A percentile compares a stretch with the other conserved stretches of the same genome.
Conservation (phyloP, 2,113 vertebrate species). For the Pipa parva region DNA sequence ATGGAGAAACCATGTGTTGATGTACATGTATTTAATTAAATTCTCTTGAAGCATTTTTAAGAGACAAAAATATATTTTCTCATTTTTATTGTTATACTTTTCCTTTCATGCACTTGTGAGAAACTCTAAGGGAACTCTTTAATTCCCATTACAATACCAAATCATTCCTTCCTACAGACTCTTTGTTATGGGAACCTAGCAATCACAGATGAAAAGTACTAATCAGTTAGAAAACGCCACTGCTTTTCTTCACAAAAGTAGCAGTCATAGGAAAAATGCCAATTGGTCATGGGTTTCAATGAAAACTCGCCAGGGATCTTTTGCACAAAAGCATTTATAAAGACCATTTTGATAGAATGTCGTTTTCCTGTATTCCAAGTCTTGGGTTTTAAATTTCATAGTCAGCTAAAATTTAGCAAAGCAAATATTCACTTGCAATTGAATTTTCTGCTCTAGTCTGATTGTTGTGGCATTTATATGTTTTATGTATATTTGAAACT, state of each 20-base stretch:
- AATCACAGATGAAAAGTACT: slow-evolving; percentile 73
- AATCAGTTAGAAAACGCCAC: slow-evolving; percentile 68
- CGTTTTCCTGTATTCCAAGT: slow-evolving; percentile 48
- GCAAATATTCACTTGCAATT: slow-evolving; percentile 63
- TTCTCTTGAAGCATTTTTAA: neutral
- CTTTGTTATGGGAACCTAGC: slow-evolving; percentile 69
- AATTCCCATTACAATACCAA: slow-evolving; percentile 70
- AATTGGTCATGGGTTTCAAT: slow-evolving; percentile 70
- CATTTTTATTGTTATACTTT: slow-evolving; percentile 37
- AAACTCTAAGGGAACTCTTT: slow-evolving; percentile 50
- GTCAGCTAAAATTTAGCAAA: slow-evolving; percentile 60
- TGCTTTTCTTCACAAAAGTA: slow-evolving; percentile 70
- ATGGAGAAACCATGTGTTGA: neutral
- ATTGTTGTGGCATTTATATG: slow-evolving; percentile 32
- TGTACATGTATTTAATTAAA: neutral
- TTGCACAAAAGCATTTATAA: slow-evolving; percentile 70
- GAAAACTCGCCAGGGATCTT: slow-evolving; percentile 61
- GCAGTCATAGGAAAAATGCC: slow-evolving; percentile 68
- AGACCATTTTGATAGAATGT: slow-evolving; percentile 60
- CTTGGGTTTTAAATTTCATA: slow-evolving; percentile 67
- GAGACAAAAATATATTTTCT: neutral
- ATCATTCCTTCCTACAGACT: slow-evolving; percentile 67
- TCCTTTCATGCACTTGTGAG: slow-evolving; percentile 35
- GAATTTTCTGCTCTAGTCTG: slow-evolving; percentile 55
- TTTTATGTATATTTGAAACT: slow-evolving; percentile 49